phyloP scores from a whole-genome alignment of 2,113 vertebrate genomes.

The Lasiurus cinereus region DNA sequence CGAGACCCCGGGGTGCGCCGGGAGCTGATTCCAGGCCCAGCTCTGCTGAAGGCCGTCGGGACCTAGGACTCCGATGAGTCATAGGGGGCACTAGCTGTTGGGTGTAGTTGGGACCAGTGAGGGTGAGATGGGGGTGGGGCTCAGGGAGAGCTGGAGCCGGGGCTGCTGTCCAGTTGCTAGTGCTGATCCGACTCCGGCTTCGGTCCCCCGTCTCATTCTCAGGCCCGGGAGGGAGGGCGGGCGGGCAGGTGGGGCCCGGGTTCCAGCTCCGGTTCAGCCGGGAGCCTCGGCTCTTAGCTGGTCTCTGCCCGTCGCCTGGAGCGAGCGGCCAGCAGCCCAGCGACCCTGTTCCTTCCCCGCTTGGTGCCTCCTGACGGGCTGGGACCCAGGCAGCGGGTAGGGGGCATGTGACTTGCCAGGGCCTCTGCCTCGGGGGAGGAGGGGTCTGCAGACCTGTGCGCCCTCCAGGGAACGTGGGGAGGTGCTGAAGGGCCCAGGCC shows the following conservation, averaged over 20 bases:
- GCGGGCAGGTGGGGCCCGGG: neutral
- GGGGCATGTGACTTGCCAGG: no score
- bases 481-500: no score
- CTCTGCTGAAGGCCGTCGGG: neutral
- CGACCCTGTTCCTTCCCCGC: no score
- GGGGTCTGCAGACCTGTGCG: no score
- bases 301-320: no score
- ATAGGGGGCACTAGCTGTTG: fast-evolving
- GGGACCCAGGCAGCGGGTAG: no score
- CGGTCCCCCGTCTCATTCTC: neutral
- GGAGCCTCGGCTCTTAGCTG: neutral
- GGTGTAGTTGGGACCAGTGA: neutral
- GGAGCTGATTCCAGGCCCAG: fast-evolving
- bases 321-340: no score
- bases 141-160: neutral
- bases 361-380: no score
- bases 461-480: no score
- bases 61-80: neutral
- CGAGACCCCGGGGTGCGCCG: fast-evolving
- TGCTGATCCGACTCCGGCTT: fast-evolving
- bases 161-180: no score
- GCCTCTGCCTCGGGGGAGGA: no score
- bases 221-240: neutral
- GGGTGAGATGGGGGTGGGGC: neutral
- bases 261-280: neutral